These are phyloP conservation scores for Bagarius yarrelli DNA, from an alignment of 2,113 vertebrate genomes.

Conservation along the genomic window DNA sequence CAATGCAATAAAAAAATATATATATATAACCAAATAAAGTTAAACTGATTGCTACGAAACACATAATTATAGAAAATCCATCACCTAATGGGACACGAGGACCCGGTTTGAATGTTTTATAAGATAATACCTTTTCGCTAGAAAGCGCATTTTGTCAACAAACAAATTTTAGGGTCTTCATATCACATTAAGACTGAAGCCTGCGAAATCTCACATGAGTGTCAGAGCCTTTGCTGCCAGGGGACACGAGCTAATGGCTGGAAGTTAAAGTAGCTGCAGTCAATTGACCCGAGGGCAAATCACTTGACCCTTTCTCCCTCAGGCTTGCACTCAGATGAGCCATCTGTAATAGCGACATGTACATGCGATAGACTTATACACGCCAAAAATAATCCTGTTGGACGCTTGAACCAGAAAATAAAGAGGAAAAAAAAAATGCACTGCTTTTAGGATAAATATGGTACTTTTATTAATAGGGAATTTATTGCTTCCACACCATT, in stretches of 20 bases:
- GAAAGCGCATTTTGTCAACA: constrained; percentile 42
- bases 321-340: constrained; percentile 50
- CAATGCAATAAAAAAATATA: neutral
- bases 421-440: neutral
- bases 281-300: constrained; percentile 75
- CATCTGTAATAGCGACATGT: constrained; percentile 48
- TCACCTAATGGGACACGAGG: neutral
- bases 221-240: constrained; percentile 21
- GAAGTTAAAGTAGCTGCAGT: constrained; percentile 66
- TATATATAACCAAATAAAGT: neutral
- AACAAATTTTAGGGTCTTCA: constrained; percentile 70
- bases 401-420: constrained; percentile 4
- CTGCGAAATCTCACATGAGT: constrained; percentile 50
- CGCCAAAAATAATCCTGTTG: neutral
- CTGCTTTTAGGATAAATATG: neutral
- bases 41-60: neutral
- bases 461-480: neutral
- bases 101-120: constrained; percentile 5
- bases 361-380: constrained; percentile 31
- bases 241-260: constrained; percentile 55
- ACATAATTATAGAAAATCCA: constrained; percentile 44
- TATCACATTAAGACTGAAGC: constrained; percentile 61
- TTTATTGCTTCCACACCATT: neutral
- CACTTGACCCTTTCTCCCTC: constrained; percentile 70
- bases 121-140: constrained; percentile 47